A percentile compares a stretch with the other conserved stretches of the same genome.
Evolutionary conservation across 1,140 invertebrate species (phyloP).

Genomic region (Heliconius congener): DNA sequence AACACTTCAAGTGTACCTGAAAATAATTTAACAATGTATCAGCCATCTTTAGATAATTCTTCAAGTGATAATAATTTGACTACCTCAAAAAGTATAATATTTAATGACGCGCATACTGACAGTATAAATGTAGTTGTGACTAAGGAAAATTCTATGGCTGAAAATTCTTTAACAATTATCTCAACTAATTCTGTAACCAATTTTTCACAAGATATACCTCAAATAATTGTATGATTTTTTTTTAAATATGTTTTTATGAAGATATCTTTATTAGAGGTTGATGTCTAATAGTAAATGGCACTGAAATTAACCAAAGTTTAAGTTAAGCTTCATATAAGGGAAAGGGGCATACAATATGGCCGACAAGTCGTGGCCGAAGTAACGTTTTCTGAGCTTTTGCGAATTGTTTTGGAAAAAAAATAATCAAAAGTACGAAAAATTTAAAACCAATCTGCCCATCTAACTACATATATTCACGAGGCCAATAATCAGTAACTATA

Average conservation of each 20-base stretch:
- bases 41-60: not conserved
- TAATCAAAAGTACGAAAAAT: no score
- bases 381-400: no score
- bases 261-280: not conserved
- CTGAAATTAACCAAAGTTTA: no score
- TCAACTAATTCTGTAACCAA: not conserved
- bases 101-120: not conserved
- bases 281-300: not conserved
- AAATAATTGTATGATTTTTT: constrained; percentile 1
- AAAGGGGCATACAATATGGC: no score
- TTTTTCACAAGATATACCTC: not conserved
- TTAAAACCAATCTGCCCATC: no score
- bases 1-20: not conserved
- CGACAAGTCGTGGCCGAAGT: no score
- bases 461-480: no score
- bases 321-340: no score
- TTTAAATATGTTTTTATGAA: not conserved
- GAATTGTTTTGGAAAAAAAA: no score
- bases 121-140: not conserved
- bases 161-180: not conserved
- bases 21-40: not conserved
- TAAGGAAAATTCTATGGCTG: not conserved
- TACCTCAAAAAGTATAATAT: not conserved
- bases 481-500: no score
- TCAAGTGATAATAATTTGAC: not conserved